Evolutionary conservation across 2,888 invertebrate genomes (phyloP), one percentile per base, ranked within the genome.

Genomic region (Allygus modestus): DNA sequence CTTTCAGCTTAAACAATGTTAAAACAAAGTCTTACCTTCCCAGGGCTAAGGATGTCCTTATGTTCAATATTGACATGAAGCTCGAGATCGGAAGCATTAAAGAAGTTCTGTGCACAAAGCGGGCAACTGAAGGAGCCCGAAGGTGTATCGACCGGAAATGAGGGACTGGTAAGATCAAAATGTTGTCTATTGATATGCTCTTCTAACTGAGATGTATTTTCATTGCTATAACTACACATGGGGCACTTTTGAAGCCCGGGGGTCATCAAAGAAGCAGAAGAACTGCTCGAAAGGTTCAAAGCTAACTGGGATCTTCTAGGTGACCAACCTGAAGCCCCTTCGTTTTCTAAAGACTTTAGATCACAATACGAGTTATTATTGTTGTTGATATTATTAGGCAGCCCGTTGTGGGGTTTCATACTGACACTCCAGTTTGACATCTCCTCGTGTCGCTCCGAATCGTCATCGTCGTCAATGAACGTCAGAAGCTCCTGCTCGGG

Each of bases 51-150:
- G 87, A 96, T 95, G 91, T 96, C 96, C 88, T 94, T 93, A 89
- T 97, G 97, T 88, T 96, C 96, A 84, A 96, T 95, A 91, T 97
- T 97, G 0, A 97, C 96, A 89, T 97, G 97, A 79, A 96, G 91
- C 90, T 97, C 96, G 81, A 97, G 93, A 89, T 96, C 96, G 0
- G 95, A 93, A n/a, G 94, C 94, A 87, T 94, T 94, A 73, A 93
- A 92, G 89, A 96, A 96, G 77, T 93, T 93, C 87, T 93, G 93
- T 85, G 94, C 93, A 90, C 97, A 97, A 69, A 97, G 92, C 0
- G 97, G 97, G 89, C 97, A 97, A 87, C 94, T 94, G 88, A 93
- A 85, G 37, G 69, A 81, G 9, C 87, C 84, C n/a, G 86, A 84
- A 12, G 88, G 87, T 0, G 88, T 86, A 9, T 82, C 87, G 33